A percentile compares a stretch with the other conserved stretches of the same genome.
phyloP scores from a whole-genome alignment of 2,113 vertebrate species.

The Boulengeromyrus knoepffleri region DNA sequence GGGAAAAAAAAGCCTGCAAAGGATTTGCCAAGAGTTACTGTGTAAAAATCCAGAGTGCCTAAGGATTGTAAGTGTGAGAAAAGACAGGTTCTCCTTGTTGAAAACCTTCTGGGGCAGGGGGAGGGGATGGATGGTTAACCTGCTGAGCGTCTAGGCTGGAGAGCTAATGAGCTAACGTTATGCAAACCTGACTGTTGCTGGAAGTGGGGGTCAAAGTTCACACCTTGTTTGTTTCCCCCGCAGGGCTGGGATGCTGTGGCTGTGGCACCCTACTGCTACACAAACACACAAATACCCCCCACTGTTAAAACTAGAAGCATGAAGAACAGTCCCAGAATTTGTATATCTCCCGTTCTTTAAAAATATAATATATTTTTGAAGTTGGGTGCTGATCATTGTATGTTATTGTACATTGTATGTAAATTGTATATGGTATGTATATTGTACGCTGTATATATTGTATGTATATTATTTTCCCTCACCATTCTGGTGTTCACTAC shows the following conservation, averaged over 20 bases:
- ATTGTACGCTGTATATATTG: neutral
- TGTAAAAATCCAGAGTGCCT: neutral
- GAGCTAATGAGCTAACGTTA: neutral
- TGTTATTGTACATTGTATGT: neutral
- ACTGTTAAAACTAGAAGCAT: neutral
- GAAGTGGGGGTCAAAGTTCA: conserved; percentile 19
- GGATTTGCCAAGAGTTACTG: conserved; percentile 21
- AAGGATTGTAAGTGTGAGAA: conserved; percentile 5
- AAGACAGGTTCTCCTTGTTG: neutral
- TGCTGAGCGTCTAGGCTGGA: neutral
- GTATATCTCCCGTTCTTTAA: neutral
- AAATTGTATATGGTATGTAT: neutral
- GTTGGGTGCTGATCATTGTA: neutral
- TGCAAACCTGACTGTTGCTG: conserved; percentile 16
- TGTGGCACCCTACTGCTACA: neutral
- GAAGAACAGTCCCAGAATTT: neutral
- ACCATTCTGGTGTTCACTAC: neutral
- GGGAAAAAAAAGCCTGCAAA: conserved; percentile 37
- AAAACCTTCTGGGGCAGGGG: neutral
- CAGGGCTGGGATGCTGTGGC: neutral
- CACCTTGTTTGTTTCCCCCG: conserved; percentile 19
- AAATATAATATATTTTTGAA: neutral
- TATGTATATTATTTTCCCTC: neutral
- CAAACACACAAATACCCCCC: conserved; percentile 4
- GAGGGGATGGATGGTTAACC: neutral